Conservation (phyloP, 2,888 invertebrate genomes). For the Dryadula phaetusa region DNA sequence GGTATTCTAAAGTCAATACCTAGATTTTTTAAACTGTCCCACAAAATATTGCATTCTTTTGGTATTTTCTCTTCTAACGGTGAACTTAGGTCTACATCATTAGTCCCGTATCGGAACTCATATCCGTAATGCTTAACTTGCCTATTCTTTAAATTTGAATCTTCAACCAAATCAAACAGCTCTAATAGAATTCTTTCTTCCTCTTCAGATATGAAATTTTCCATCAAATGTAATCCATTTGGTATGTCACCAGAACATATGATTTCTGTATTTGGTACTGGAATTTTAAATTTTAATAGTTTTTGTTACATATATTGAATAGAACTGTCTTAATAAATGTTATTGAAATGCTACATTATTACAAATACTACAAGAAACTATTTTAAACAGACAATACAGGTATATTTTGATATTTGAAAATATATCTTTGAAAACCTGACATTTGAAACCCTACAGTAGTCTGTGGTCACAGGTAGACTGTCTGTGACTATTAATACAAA, state of each 20-base stretch:
- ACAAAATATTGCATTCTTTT: conserved; percentile 86
- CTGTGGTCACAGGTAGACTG: too few species aligned
- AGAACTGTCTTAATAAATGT: too few species aligned
- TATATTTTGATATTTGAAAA: too few species aligned
- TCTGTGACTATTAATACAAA: too few species aligned
- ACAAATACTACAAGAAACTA: too few species aligned
- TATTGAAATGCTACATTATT: too few species aligned
- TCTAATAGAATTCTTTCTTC: conserved; percentile 87
- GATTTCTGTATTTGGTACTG: conserved; percentile 70
- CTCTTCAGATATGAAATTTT: conserved; percentile 88
- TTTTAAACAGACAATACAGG: too few species aligned
- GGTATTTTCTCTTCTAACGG: conserved; percentile 90
- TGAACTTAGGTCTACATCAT: conserved; percentile 90
- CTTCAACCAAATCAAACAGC: conserved; percentile 81
- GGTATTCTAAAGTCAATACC: conserved; percentile 79
- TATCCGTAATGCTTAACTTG: conserved; percentile 96
- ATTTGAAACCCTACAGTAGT: too few species aligned
- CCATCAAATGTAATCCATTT: conserved; percentile 87
- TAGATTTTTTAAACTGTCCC: conserved; percentile 80
- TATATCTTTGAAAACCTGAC: too few species aligned
- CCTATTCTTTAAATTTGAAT: conserved; percentile 88
- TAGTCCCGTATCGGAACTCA: conserved; percentile 94
- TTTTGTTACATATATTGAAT: too few species aligned
- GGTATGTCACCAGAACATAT: conserved; percentile 78
- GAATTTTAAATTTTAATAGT: conserved; percentile 47